phyloP scores from a whole-genome alignment of 2,888 invertebrate species.

The Copidosoma aretas region DNA sequence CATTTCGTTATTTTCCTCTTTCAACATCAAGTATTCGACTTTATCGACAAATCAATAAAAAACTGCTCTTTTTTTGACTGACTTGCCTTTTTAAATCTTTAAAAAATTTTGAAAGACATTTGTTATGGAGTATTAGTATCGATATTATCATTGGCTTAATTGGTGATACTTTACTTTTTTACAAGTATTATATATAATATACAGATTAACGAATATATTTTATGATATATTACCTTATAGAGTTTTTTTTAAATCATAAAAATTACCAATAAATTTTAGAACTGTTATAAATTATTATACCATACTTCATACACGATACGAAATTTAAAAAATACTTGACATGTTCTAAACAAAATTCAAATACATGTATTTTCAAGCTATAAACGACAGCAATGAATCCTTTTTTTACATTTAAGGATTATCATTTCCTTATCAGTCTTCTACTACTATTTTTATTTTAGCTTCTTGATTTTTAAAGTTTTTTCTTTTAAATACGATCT shows the following conservation, averaged over 20 bases:
- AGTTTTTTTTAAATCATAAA: no score
- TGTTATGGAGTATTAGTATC: conserved; percentile 16
- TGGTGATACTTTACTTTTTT: not conserved
- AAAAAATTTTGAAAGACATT: conserved; percentile 37
- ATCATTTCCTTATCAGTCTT: conserved; percentile 35
- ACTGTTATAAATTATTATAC: no score
- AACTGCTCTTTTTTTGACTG: conserved; percentile 7
- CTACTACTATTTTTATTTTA: conserved; percentile 18
- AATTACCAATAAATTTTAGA: no score
- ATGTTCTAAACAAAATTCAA: not conserved
- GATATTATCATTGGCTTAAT: not conserved
- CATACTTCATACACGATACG: no score
- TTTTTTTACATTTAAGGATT: conserved; percentile 8
- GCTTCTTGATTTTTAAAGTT: not conserved
- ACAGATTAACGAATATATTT: no score
- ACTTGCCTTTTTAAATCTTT: conserved; percentile 19
- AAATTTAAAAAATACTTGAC: no score
- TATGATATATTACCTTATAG: no score
- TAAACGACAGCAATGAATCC: conserved; percentile 14
- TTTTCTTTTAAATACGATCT: conserved; percentile 1
- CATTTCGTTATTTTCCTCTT: conserved; percentile 8
- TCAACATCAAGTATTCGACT: conserved; percentile 6
- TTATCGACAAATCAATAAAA: conserved; percentile 15
- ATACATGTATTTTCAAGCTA: not conserved
- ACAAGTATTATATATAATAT: no score